Conservation (phyloP, 2,797 vertebrate species). For the Myotis myotis region DNA sequence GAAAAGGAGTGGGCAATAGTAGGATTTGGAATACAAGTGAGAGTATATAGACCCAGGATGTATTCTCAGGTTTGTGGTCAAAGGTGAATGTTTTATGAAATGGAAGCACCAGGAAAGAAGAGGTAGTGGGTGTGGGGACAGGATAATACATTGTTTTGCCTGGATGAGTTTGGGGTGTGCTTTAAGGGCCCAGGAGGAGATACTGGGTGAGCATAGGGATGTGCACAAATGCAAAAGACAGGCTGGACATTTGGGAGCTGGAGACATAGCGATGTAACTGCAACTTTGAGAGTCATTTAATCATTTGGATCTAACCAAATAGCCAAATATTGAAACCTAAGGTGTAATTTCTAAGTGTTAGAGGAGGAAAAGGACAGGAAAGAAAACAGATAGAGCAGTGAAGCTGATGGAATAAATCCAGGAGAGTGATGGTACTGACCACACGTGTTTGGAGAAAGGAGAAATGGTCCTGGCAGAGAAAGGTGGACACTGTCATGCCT, state of each 20-base stretch:
- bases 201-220: not conserved
- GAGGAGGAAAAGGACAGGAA: not conserved
- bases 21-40: not conserved
- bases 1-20: not conserved
- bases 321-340: too few species aligned
- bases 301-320: too few species aligned
- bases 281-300: not conserved
- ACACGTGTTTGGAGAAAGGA: not conserved
- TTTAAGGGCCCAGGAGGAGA: not conserved
- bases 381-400: not conserved
- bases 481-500: not conserved
- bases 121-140: not conserved
- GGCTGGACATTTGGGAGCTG: not conserved
- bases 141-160: not conserved
- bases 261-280: not conserved
- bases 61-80: not conserved
- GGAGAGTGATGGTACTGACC: not conserved
- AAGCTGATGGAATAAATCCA: not conserved
- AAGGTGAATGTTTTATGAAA: not conserved
- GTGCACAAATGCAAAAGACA: not conserved
- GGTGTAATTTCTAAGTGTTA: too few species aligned
- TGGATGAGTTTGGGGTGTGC: not conserved
- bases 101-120: not conserved
- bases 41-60: too few species aligned
- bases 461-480: not conserved